Conservation (phyloP, 1,140 invertebrate species). For the Mya arenaria region DNA sequence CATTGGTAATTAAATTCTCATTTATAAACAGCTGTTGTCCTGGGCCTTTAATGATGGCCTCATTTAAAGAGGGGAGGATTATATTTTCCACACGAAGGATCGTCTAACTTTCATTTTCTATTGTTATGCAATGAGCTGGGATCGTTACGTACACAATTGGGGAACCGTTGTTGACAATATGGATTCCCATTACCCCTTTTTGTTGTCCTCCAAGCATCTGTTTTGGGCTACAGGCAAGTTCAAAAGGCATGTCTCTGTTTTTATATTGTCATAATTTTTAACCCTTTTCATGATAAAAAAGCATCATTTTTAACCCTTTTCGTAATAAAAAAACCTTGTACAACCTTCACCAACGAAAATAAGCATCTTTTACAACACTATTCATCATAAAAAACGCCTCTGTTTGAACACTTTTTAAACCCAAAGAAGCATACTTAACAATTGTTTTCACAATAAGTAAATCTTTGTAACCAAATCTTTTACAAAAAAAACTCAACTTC, state of each 20-base stretch:
- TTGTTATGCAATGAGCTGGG: constrained; percentile 44
- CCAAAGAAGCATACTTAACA: no score
- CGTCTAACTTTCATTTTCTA: constrained; percentile 35
- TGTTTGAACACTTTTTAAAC: no score
- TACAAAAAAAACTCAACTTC: no score
- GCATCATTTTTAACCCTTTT: not conserved
- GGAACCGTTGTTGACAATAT: constrained; percentile 6
- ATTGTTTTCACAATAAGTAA: no score
- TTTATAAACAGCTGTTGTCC: constrained; percentile 38
- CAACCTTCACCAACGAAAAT: no score
- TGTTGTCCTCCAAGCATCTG: constrained; percentile 10
- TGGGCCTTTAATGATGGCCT: constrained; percentile 31
- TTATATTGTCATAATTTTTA: not conserved
- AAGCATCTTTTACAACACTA: no score
- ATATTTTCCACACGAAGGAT: not conserved
- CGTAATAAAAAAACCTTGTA: no score
- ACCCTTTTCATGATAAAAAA: not conserved
- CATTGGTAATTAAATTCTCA: constrained; percentile 43
- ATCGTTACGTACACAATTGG: constrained; percentile 32
- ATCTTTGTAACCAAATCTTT: no score
- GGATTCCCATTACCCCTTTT: constrained; percentile 1
- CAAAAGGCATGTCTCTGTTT: not conserved
- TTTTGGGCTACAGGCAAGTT: constrained; percentile 17
- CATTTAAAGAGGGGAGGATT: constrained; percentile 38
- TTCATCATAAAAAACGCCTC: no score